Base-by-base conservation (phyloP, 2,113 vertebrate genomes). In the Melospiza melodia region DNA sequence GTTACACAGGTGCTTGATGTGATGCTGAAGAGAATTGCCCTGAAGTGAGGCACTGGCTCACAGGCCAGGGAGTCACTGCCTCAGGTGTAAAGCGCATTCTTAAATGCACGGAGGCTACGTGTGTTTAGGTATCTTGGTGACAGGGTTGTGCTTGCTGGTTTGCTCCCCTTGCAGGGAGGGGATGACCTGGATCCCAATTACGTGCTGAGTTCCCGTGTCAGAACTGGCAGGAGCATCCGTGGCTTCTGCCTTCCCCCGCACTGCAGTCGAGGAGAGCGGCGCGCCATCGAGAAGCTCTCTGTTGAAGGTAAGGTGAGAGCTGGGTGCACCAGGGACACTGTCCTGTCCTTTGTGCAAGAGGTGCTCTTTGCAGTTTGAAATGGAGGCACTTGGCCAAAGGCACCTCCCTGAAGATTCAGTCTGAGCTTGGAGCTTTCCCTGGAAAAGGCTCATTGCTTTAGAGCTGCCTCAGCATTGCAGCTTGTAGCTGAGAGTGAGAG, bases 181-280 rank as follows among this genome's bases (percentile, higher is more conserved):
- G 99, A 99, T 59, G 99, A 99, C 88, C 98, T 99, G 87, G 99
- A 99, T 94, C 97, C 99, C 59, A 98, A 99, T 90, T 99, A 99
- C 0, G 99, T 99, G 90, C 97, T 99, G 51, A 99, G 99, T 95
- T 99, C 99, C 91, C 98, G 99, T n/a, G 99, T 99, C 73, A 98
- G 99, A 93, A 99, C 99, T 4, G 99, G 99, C 33, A 98, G 99
- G 93, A 99, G 99, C 97, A 90, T 99, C 95, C 98, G 99, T 21
- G 99, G 99, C 11, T 99, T 99, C 97, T 99, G 99, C 21, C 98
- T 99, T 31, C 99, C 99, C 2, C 99, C 99, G 1, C 99, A 99
- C 97, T 99, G 99, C 97, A 99, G 99, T 96, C 98, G 99, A 44
- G 99, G 99, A 71, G 99, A 99, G 98, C 97, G 99, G 30, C 98